phyloP scores from a whole-genome alignment of 2,113 vertebrate genomes.

The Propithecus coquereli region DNA sequence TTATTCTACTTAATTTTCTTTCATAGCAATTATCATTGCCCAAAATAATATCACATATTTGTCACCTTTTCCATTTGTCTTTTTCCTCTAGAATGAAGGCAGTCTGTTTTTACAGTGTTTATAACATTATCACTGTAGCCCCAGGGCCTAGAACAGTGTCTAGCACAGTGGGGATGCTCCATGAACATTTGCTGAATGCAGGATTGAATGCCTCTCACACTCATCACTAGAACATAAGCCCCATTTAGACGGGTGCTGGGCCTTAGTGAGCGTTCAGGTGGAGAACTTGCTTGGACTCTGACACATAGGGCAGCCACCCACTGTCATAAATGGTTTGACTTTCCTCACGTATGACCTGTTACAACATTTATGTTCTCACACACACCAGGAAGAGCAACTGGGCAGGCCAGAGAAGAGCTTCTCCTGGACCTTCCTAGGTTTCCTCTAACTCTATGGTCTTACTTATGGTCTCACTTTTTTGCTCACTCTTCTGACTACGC shows the following conservation, averaged over 20 bases:
- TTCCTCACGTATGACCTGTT: neutral
- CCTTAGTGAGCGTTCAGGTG: neutral
- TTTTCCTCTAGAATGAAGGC: neutral
- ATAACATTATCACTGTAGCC: neutral
- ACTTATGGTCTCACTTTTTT: neutral
- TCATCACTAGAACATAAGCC: neutral
- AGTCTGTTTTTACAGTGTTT: neutral
- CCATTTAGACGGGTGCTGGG: neutral
- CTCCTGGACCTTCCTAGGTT: neutral
- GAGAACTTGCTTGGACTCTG: neutral
- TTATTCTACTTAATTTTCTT: neutral
- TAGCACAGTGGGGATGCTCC: neutral
- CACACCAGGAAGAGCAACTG: neutral
- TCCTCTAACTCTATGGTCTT: neutral
- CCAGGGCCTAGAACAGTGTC: neutral
- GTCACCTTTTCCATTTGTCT: neutral
- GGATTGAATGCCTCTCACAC: neutral
- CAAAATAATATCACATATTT: neutral
- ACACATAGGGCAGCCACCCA: neutral
- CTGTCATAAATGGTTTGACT: neutral
- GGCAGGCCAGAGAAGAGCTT: neutral
- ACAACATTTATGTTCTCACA: neutral
- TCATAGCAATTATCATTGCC: neutral
- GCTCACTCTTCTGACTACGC: neutral
- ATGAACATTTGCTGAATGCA: neutral